Evolutionary conservation across 2,888 invertebrate genomes (phyloP).

Genomic region (Morpho deidamia): DNA sequence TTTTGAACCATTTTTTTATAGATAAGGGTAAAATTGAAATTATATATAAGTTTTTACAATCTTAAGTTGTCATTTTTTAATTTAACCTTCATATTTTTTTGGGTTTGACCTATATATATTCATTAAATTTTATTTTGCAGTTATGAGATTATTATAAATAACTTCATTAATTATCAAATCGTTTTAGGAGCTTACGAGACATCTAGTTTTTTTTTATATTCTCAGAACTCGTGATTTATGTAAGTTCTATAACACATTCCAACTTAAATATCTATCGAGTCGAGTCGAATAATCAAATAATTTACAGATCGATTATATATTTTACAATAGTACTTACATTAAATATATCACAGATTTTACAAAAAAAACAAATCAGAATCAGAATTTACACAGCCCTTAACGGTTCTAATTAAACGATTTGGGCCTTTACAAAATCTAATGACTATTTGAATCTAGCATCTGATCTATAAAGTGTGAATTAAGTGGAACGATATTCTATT

Average conservation of each 20-base stretch:
- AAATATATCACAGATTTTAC: slow-evolving; percentile 79
- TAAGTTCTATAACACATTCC: slow-evolving; percentile 1
- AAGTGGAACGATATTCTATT: slow-evolving; percentile 31
- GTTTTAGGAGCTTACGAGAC: too few relatives aligned
- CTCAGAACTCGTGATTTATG: too few relatives aligned
- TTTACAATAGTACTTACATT: slow-evolving; percentile 71
- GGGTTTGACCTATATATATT: too few relatives aligned
- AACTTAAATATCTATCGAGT: slow-evolving; percentile 18
- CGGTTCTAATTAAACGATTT: slow-evolving; percentile 23
- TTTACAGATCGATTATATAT: slow-evolving; percentile 50
- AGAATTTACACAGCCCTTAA: slow-evolving; percentile 31
- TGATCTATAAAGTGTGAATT: slow-evolving; percentile 38
- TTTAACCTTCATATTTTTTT: too few relatives aligned
- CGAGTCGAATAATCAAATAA: slow-evolving; percentile 37
- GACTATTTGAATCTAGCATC: slow-evolving; percentile 53
- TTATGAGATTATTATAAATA: too few relatives aligned
- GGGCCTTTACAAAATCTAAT: slow-evolving; percentile 48
- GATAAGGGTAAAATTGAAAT: too few relatives aligned
- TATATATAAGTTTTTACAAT: too few relatives aligned
- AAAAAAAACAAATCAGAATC: slow-evolving; percentile 46
- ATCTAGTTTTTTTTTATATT: too few relatives aligned
- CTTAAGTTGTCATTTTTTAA: too few relatives aligned
- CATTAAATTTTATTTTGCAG: too few relatives aligned
- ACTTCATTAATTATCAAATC: too few relatives aligned
- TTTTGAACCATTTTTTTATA: too few relatives aligned